These are phyloP conservation scores for Tetramorium simillimum DNA, from an alignment of 1,140 invertebrate genomes.

Conservation along the genomic window DNA sequence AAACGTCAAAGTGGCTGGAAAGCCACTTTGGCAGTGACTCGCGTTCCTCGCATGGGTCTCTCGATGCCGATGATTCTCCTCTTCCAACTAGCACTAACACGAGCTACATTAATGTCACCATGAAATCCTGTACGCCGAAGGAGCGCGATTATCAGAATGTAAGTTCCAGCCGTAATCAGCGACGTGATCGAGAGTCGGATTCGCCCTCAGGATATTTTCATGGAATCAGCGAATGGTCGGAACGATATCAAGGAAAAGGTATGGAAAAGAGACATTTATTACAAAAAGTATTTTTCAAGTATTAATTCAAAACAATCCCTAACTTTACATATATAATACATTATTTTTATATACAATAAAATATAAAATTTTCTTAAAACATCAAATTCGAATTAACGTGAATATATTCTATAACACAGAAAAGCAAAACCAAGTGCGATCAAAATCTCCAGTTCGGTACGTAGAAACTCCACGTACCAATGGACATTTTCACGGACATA, in stretches of 20 bases:
- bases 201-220: constrained; percentile 87
- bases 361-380: not conserved
- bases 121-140: constrained; percentile 88
- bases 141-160: constrained; percentile 79
- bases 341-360: not conserved
- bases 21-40: constrained; percentile 95
- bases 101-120: constrained; percentile 92
- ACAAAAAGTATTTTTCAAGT: not conserved
- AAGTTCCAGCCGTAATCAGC: constrained; percentile 65
- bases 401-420: constrained; percentile 60
- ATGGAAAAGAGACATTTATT: constrained; percentile 5
- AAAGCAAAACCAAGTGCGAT: constrained; percentile 73
- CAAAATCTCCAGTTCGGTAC: constrained; percentile 74
- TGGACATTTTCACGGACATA: constrained; percentile 68
- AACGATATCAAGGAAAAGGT: constrained; percentile 84
- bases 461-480: constrained; percentile 72
- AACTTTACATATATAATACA: not conserved
- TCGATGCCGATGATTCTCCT: constrained; percentile 84
- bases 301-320: not conserved
- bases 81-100: constrained; percentile 85
- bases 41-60: constrained; percentile 90
- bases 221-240: constrained; percentile 92
- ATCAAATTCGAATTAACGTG: not conserved
- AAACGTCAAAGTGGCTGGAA: constrained; percentile 95
- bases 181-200: constrained; percentile 79